Evolutionary conservation across 2,797 vertebrate genomes (phyloP), one percentile per base, ranked within the genome.

Genomic region (Neomorphus geoffroyi): DNA sequence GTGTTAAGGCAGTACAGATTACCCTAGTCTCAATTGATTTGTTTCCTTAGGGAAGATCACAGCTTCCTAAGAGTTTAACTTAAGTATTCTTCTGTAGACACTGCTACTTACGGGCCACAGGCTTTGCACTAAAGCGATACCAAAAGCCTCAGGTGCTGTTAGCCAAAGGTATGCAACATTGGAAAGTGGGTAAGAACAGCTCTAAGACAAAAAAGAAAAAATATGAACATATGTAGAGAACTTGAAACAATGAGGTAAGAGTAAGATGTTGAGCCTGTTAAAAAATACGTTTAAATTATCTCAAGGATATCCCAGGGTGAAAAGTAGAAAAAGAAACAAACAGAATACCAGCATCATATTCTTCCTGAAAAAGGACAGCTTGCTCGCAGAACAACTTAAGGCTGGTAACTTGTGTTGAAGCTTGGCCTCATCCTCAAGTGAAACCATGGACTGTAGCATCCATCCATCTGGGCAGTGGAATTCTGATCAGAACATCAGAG

Each of bases 101-200:
- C 2, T 62, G 33, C 54, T 73, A 32, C 28, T 54, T 35, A 81
- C 17, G 37, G 32, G 19, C 22, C 65, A 39, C 0, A 0, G 15
- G 16, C 57, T 71, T 56, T 45, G n/a, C 6, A 14, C 28, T 66
- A 51, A 46, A 82, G 30, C n/a, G 65, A 50, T 12, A 51, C 28
- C 12, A 51, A 74, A 61, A 60, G 26, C 50, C 45, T 54, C 39
- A 43, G 14, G 39, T 10, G 24, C 6, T n/a, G 16, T 23, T 41
- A 60, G 33, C 21, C 27, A 72, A 77, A 80, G 10, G 41, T 80
- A 84, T 41, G 53, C 37, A 80, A 30, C n/a, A n/a, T 72, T 46
- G 17, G 30, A 62, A 66, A 57, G 37, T 12, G 23, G 14, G 30
- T 46, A 80, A 32, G 37, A 77, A 41, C 9, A 66, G 6, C 46